Conservation (phyloP, 1,140 invertebrate genomes). For the Nomia melanderi region DNA sequence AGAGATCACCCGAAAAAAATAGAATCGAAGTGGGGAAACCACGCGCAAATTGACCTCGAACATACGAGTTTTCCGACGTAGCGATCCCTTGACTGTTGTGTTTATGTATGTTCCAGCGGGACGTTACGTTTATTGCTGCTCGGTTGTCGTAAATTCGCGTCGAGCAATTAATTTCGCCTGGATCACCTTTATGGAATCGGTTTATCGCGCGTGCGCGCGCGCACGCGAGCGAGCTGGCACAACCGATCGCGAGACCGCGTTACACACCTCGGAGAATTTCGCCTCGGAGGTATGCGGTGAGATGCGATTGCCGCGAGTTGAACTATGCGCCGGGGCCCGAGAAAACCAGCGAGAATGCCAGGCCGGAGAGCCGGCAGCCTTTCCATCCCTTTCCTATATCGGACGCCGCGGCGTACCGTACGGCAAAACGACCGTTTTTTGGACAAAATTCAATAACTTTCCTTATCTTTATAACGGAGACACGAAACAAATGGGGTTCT, state of each 20-base stretch:
- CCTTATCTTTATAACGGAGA: too few species aligned
- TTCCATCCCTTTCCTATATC: slow-evolving; percentile 28
- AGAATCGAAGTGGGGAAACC: too few species aligned
- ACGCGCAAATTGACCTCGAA: not conserved
- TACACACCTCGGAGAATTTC: slow-evolving; percentile 12
- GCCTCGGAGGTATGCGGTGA: slow-evolving; percentile 23
- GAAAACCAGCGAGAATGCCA: slow-evolving; percentile 41
- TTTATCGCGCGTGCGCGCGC: slow-evolving; percentile 26
- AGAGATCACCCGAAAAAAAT: too few species aligned
- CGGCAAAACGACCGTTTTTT: too few species aligned
- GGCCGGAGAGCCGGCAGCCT: slow-evolving; percentile 27
- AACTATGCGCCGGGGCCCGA: slow-evolving; percentile 9
- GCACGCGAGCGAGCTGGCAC: too few species aligned
- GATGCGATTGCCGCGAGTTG: slow-evolving; percentile 36
- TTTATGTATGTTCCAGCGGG: not conserved
- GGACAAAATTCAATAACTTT: too few species aligned
- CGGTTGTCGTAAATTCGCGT: not conserved
- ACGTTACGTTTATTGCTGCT: too few species aligned
- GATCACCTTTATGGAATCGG: slow-evolving; percentile 31
- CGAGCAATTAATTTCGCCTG: slow-evolving; percentile 1
- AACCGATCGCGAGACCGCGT: not conserved
- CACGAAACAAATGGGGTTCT: too few species aligned
- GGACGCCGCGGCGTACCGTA: too few species aligned
- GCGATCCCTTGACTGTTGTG: too few species aligned
- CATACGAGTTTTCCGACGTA: too few species aligned